Conservation (phyloP, 2,113 vertebrate species). For the Planiliza haematocheilus region DNA sequence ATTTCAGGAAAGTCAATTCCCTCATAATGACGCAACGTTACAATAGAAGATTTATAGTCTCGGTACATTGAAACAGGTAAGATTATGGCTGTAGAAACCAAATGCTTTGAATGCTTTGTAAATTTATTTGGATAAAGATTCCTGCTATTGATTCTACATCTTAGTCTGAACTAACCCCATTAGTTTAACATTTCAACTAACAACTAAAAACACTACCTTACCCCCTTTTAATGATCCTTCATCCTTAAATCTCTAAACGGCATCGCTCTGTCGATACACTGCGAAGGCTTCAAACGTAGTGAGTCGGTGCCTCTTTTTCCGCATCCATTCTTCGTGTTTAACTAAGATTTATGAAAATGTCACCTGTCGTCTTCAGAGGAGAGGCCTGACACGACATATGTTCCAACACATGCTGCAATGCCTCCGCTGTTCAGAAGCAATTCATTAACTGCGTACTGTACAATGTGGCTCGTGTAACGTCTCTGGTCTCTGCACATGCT, state of each 20-base stretch:
- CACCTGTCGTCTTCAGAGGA: constrained; percentile 69
- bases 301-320: not conserved
- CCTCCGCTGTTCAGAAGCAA: constrained; percentile 61
- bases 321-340: constrained; percentile 30
- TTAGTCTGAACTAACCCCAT: too few species aligned
- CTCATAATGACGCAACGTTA: too few species aligned
- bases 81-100: too few species aligned
- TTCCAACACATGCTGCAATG: constrained; percentile 71
- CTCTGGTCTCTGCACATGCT: constrained; percentile 85
- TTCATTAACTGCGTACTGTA: constrained; percentile 81
- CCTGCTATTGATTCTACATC: too few species aligned
- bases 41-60: too few species aligned
- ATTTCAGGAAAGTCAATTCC: too few species aligned
- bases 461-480: constrained; percentile 78
- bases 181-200: too few species aligned
- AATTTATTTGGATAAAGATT: too few species aligned
- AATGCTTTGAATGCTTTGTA: too few species aligned
- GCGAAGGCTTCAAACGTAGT: not conserved
- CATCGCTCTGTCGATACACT: not conserved
- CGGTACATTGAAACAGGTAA: too few species aligned
- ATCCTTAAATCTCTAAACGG: not conserved
- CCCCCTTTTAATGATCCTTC: not conserved
- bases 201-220: not conserved
- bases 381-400: constrained; percentile 78
- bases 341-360: constrained; percentile 70